phyloP scores from a whole-genome alignment of 1,140 invertebrate species.

The Berghia stephanieae region DNA sequence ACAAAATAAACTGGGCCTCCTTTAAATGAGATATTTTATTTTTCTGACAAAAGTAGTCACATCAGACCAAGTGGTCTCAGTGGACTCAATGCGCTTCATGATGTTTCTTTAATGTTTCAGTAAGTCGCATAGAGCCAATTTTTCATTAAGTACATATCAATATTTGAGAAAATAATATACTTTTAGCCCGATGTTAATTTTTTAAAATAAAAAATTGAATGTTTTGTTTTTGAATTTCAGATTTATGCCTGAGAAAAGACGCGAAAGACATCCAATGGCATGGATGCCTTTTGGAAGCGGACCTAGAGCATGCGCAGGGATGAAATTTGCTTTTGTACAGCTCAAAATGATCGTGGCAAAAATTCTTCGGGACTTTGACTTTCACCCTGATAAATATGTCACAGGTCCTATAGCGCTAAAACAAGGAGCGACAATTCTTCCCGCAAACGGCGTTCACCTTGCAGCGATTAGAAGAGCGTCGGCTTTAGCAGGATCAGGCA shows the following conservation, averaged over 20 bases:
- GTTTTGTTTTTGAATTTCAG: slow-evolving; percentile 43
- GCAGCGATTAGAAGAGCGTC: slow-evolving; percentile 32
- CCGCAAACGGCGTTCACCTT: slow-evolving; percentile 49
- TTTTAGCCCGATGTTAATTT: neutral
- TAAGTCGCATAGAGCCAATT: too few relatives aligned
- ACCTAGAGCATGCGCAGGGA: slow-evolving; percentile 68
- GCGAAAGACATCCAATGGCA: slow-evolving; percentile 49
- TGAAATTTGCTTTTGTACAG: slow-evolving; percentile 64
- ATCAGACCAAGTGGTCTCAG: too few relatives aligned
- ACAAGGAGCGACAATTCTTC: slow-evolving; percentile 61
- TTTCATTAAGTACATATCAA: too few relatives aligned
- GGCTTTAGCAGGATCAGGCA: slow-evolving; percentile 11
- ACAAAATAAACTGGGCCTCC: too few relatives aligned
- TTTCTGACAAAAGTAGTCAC: too few relatives aligned
- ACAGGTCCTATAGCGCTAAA: slow-evolving; percentile 44
- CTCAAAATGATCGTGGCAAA: slow-evolving; percentile 60
- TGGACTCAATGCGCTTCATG: too few relatives aligned
- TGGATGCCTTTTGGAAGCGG: slow-evolving; percentile 66
- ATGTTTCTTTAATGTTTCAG: too few relatives aligned
- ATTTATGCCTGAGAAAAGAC: slow-evolving; percentile 52
- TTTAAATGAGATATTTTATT: too few relatives aligned
- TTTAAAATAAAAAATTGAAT: neutral
- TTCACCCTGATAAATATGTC: slow-evolving; percentile 43
- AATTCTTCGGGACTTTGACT: slow-evolving; percentile 51
- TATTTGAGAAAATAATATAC: too few relatives aligned